These are phyloP conservation scores for Gisinianus flammeolus DNA, from an alignment of 2,888 invertebrate genomes.

Conservation along the genomic window DNA sequence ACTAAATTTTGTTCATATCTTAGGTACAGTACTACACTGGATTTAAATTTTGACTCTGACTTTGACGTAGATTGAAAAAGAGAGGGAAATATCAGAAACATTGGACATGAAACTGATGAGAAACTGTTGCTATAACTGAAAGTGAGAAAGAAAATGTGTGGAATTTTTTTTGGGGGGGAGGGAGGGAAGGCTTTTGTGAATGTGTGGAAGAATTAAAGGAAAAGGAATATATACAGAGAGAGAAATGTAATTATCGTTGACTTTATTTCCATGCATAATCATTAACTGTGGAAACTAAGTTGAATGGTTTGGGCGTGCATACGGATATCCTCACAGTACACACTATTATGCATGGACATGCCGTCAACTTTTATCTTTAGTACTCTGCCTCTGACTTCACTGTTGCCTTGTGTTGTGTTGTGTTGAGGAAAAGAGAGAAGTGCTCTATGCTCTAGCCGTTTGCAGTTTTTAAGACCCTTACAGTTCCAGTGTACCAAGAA, in stretches of 20 bases:
- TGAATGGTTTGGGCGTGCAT: not conserved
- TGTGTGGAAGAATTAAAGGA: not conserved
- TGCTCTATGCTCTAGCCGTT: not conserved
- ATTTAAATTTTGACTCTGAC: not conserved
- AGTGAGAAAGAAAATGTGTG: not conserved
- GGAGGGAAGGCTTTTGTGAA: too few relatives aligned
- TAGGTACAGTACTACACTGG: too few relatives aligned
- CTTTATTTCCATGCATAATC: conserved; percentile 25
- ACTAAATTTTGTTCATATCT: not conserved
- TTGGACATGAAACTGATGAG: too few relatives aligned
- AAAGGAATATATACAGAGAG: not conserved
- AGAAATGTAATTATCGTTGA: conserved; percentile 17
- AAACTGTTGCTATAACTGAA: too few relatives aligned
- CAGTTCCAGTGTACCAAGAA: not conserved
- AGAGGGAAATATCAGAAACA: not conserved
- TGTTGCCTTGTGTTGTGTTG: not conserved
- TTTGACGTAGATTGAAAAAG: not conserved
- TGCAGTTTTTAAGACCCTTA: not conserved
- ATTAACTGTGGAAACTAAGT: not conserved
- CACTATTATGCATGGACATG: not conserved
- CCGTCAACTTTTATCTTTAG: not conserved
- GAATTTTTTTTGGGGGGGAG: too few relatives aligned
- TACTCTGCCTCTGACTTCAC: not conserved
- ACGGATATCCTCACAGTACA: not conserved
- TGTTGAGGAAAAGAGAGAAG: too few relatives aligned